Conservation (phyloP, 2,113 vertebrate genomes). For the Epinephelus moara region DNA sequence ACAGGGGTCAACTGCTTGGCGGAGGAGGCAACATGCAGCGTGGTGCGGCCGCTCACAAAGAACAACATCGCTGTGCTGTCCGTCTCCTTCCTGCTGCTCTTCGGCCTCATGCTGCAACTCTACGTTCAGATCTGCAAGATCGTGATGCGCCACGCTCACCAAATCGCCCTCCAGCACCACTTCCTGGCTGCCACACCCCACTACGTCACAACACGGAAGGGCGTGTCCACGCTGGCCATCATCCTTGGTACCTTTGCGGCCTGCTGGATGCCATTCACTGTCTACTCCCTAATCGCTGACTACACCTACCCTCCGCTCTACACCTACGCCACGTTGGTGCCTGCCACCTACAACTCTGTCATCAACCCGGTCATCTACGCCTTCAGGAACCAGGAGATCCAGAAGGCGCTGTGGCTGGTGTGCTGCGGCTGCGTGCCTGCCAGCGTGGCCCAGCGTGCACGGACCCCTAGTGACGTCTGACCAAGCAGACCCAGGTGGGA, state of each 20-base stretch:
- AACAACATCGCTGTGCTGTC: slow-evolving; percentile 96
- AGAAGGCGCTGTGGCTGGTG: slow-evolving; percentile 96
- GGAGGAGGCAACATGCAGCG: slow-evolving; percentile 95
- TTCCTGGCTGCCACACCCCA: slow-evolving; percentile 98
- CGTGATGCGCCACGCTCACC: slow-evolving; percentile 97
- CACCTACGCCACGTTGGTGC: slow-evolving; percentile 97
- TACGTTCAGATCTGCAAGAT: slow-evolving; percentile 99
- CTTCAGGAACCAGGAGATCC: slow-evolving; percentile 99
- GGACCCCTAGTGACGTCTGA: slow-evolving; percentile 98
- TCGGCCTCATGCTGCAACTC: slow-evolving; percentile 98
- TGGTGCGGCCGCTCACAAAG: slow-evolving; percentile 96
- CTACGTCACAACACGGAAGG: slow-evolving; percentile 98
- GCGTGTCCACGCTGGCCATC: slow-evolving; percentile 97
- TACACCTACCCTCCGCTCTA: slow-evolving; percentile 98
- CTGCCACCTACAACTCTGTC: slow-evolving; percentile 98
- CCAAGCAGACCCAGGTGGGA: slow-evolving; percentile 63
- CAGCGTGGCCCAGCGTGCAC: slow-evolving; percentile 90
- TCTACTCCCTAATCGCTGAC: slow-evolving; percentile 97
- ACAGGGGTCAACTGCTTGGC: slow-evolving; percentile 97
- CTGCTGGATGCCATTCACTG: slow-evolving; percentile 99
- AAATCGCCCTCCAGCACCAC: slow-evolving; percentile 98
- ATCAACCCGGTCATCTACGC: slow-evolving; percentile 99
- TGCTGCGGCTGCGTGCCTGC: slow-evolving; percentile 95
- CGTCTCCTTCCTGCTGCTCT: slow-evolving; percentile 96
- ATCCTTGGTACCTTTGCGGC: slow-evolving; percentile 98